A percentile compares a stretch with the other conserved stretches of the same genome.
phyloP scores from a whole-genome alignment of 1,140 invertebrate species.

The Zaprionus kolodkinae region DNA sequence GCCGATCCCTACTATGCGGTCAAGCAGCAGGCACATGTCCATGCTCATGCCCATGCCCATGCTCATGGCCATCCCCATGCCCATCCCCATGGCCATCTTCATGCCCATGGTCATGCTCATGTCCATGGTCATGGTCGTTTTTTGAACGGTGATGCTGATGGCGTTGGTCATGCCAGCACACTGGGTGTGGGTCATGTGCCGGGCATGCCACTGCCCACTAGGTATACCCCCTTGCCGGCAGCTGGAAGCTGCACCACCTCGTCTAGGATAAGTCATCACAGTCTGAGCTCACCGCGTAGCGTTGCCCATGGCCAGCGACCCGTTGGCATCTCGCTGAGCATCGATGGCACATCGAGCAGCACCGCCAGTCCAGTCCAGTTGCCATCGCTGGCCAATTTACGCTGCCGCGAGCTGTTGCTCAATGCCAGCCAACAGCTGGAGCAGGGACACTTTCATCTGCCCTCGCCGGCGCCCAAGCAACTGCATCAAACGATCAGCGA shows the following conservation, averaged over 20 bases:
- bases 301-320: constrained; percentile 48
- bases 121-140: constrained; percentile 36
- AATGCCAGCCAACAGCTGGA: constrained; percentile 47
- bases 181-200: constrained; percentile 2
- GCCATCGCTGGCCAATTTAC: constrained; percentile 62
- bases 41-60: constrained; percentile 20
- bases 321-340: constrained; percentile 72
- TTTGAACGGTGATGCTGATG: constrained; percentile 40
- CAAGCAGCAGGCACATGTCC: constrained; percentile 53
- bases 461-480: constrained; percentile 54
- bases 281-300: constrained; percentile 53
- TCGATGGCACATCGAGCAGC: constrained; percentile 13
- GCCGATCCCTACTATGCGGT: constrained; percentile 57
- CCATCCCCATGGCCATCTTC: not conserved
- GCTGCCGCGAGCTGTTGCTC: constrained; percentile 56
- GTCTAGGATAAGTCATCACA: constrained; percentile 57
- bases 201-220: constrained; percentile 45
- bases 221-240: constrained; percentile 61
- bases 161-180: not conserved
- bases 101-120: not conserved
- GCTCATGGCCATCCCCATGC: constrained; percentile 27
- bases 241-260: constrained; percentile 42
- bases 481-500: constrained; percentile 81
- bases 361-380: constrained; percentile 48
- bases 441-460: constrained; percentile 22